Percentiles rank a stretch among this genome's conserved stretches.
Conservation (phyloP, 1,140 invertebrate species). For the Chelonus insularis region DNA sequence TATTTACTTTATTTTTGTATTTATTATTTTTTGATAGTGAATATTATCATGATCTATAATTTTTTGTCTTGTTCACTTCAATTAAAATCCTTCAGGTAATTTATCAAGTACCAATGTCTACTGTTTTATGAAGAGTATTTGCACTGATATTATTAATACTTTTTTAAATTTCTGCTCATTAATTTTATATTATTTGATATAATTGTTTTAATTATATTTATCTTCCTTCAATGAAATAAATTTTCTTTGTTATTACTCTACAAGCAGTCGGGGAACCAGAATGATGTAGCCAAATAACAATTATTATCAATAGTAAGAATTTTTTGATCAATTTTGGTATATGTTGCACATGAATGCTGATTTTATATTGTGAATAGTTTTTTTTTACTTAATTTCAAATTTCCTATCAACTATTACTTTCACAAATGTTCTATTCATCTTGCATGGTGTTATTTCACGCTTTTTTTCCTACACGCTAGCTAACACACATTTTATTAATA, state of each 20-base stretch:
- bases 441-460: neutral
- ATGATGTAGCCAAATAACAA: constrained; percentile 59
- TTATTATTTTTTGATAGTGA: no score
- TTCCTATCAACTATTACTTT: no score
- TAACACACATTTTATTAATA: neutral
- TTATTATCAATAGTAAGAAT: constrained; percentile 57
- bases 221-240: constrained; percentile 11
- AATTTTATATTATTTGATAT: neutral
- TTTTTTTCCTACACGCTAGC: neutral
- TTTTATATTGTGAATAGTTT: constrained; percentile 10
- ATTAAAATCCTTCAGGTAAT: no score
- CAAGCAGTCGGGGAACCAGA: constrained; percentile 58
- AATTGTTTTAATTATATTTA: neutral
- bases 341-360: neutral
- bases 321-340: constrained; percentile 40
- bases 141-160: no score
- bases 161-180: no score
- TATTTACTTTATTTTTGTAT: no score
- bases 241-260: constrained; percentile 55
- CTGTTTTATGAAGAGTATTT: no score
- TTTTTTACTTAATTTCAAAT: constrained; percentile 15
- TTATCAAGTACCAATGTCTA: no score
- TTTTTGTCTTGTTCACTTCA: no score
- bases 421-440: no score
- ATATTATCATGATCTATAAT: no score